Conservation (phyloP, 2,113 vertebrate species). For the Gnathonemus echidnorhynchus region DNA sequence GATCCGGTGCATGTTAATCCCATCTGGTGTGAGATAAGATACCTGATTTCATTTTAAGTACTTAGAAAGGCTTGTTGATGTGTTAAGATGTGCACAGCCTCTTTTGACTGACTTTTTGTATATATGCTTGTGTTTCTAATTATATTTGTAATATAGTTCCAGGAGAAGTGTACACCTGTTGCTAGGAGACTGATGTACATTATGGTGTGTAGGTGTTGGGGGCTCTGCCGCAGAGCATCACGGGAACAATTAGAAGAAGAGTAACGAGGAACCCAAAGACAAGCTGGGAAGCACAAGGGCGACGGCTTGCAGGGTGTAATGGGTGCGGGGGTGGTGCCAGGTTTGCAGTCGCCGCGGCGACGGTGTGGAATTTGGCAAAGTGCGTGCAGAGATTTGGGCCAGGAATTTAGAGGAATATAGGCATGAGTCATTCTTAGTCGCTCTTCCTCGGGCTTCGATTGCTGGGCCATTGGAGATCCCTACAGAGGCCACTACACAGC, state of each 20-base stretch:
- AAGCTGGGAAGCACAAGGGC: not conserved
- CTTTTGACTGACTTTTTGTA: not conserved
- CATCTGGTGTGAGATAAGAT: not conserved
- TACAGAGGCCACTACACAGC: too few relatives aligned
- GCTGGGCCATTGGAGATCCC: not conserved
- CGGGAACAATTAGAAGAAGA: not conserved
- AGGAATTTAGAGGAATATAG: not conserved
- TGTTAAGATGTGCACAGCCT: not conserved
- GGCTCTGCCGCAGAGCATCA: not conserved
- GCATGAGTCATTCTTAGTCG: not conserved
- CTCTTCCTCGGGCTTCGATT: not conserved
- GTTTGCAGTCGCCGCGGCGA: not conserved
- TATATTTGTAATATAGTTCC: not conserved
- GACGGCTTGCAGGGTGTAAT: not conserved
- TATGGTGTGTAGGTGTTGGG: not conserved
- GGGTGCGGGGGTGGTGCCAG: not conserved
- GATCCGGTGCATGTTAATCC: not conserved
- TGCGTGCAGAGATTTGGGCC: not conserved
- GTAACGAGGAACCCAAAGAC: not conserved
- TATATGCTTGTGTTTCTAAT: not conserved
- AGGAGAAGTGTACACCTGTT: not conserved
- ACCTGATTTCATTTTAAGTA: not conserved
- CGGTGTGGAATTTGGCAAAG: not conserved
- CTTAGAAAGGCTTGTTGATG: not conserved
- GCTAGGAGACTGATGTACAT: conserved; percentile 6